A percentile compares a stretch with the other conserved stretches of the same genome.
Evolutionary conservation across 2,888 invertebrate species (phyloP).

Genomic region (Opisthograptis luteolata): DNA sequence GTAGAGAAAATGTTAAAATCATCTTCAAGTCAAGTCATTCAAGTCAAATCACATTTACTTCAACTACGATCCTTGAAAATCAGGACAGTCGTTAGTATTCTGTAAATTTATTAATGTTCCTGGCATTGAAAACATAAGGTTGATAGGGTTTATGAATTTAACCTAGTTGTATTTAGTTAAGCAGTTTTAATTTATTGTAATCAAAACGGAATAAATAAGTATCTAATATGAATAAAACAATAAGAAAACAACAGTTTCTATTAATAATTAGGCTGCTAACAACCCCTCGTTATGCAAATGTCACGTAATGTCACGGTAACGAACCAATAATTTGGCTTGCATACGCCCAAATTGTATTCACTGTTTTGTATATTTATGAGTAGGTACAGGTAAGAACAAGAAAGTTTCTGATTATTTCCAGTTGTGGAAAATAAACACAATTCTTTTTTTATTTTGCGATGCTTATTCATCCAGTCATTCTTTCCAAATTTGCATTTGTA

Average conservation of each 20-base stretch:
- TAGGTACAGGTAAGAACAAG: constrained; percentile 28
- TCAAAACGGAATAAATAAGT: constrained; percentile 4
- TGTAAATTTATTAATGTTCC: no score
- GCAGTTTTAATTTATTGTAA: constrained; percentile 18
- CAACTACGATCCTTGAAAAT: not conserved
- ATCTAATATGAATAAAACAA: no score
- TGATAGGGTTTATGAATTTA: not conserved
- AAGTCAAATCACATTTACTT: not conserved
- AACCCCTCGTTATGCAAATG: constrained; percentile 17
- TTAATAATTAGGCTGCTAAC: constrained; percentile 17
- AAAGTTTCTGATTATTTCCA: not conserved
- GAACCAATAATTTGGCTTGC: constrained; percentile 39
- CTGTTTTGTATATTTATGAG: constrained; percentile 37
- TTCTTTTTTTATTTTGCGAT: no score
- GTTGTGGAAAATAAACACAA: no score
- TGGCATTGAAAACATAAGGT: no score
- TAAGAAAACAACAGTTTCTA: no score
- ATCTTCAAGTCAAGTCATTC: no score
- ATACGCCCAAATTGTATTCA: constrained; percentile 44
- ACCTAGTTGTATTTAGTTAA: not conserved
- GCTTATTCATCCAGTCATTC: no score
- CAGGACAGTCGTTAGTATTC: no score
- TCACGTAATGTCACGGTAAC: constrained; percentile 22
- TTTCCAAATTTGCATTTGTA: no score
- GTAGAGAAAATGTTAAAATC: not conserved